Percentiles rank a stretch among this genome's conserved stretches.
Conservation (phyloP, 1,140 invertebrate species). For the Steinernema feltiae region DNA sequence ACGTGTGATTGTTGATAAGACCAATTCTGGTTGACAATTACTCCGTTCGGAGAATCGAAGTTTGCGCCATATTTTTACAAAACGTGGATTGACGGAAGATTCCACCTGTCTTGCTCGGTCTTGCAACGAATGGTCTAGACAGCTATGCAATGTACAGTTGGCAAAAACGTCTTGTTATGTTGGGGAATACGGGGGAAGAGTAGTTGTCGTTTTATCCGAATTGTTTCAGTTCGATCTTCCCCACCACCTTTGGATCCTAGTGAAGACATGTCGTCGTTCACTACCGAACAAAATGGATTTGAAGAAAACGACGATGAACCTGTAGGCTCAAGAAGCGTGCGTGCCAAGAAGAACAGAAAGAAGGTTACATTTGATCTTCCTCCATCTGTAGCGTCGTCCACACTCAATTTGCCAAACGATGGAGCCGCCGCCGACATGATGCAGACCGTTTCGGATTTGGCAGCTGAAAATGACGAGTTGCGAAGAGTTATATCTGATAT, state of each 20-base stretch:
- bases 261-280: conserved; percentile 2
- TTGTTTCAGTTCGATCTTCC: conserved; percentile 30
- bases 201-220: not conserved
- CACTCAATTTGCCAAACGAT: conserved; percentile 21
- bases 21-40: too few species aligned
- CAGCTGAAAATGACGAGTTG: conserved; percentile 46
- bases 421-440: conserved; percentile 18
- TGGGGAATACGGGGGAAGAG: too few species aligned
- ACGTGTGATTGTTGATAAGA: too few species aligned
- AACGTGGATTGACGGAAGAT: too few species aligned
- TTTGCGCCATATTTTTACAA: too few species aligned
- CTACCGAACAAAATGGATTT: not conserved
- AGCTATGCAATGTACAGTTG: too few species aligned
- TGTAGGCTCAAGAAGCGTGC: conserved; percentile 14
- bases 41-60: too few species aligned
- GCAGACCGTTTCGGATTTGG: conserved; percentile 38
- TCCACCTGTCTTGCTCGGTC: too few species aligned
- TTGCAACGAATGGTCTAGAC: too few species aligned
- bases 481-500: conserved; percentile 42
- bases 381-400: conserved; percentile 22
- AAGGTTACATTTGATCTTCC: conserved; percentile 34
- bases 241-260: conserved; percentile 34
- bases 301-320: conserved; percentile 19
- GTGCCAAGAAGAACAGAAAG: conserved; percentile 29
- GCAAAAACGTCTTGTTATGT: too few species aligned